phyloP scores from a whole-genome alignment of 2,113 vertebrate genomes.

The Platichthys flesus region DNA sequence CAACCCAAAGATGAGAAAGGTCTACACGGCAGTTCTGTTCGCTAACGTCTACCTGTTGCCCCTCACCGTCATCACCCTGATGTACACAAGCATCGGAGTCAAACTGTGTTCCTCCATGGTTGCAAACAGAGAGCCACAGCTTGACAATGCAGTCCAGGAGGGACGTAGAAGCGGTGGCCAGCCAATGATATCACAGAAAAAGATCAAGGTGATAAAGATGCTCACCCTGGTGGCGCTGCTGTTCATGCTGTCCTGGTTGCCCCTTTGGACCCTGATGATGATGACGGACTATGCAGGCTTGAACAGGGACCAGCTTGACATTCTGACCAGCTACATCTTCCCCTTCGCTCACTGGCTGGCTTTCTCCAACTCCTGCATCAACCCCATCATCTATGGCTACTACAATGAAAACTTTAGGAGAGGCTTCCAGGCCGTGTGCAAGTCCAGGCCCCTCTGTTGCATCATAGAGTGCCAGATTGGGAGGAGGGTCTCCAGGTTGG shows the following conservation, averaged over 20 bases:
- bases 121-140: conserved; percentile 57
- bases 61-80: conserved; percentile 79
- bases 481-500: conserved; percentile 37
- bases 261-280: conserved; percentile 86
- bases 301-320: conserved; percentile 74
- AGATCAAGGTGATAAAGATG: conserved; percentile 86
- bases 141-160: conserved; percentile 25
- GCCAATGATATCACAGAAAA: conserved; percentile 77
- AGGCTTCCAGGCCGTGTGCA: conserved; percentile 80
- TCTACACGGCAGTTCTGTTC: conserved; percentile 85
- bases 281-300: conserved; percentile 82
- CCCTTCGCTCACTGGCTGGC: conserved; percentile 88
- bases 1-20: conserved; percentile 80
- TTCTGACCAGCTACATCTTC: conserved; percentile 83
- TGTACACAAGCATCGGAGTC: conserved; percentile 83
- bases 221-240: conserved; percentile 83
- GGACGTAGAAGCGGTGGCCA: conserved; percentile 53
- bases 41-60: conserved; percentile 83
- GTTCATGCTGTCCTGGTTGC: conserved; percentile 86
- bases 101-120: conserved; percentile 80
- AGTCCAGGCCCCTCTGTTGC: conserved; percentile 60
- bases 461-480: conserved; percentile 10
- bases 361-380: conserved; percentile 86
- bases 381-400: conserved; percentile 87
- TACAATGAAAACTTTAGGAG: conserved; percentile 87